These are phyloP conservation scores for Pantala flavescens DNA, from an alignment of 1,140 invertebrate genomes.

Conservation along the genomic window DNA sequence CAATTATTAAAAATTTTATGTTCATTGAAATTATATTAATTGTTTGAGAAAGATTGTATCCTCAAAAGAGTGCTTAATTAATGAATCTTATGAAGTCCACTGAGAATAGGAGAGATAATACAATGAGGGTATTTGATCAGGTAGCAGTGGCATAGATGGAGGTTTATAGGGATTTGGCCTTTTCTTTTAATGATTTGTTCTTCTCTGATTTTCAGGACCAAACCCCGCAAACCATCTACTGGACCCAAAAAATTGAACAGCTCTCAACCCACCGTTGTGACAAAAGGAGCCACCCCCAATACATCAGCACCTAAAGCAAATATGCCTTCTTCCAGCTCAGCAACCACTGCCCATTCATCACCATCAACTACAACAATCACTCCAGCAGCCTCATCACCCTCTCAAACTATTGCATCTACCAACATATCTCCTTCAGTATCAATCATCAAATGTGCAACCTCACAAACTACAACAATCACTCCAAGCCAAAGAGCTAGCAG, in stretches of 20 bases:
- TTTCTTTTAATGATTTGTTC: too few relatives aligned
- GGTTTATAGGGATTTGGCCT: too few relatives aligned
- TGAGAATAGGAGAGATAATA: too few relatives aligned
- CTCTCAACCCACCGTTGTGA: background rate
- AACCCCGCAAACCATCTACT: background rate
- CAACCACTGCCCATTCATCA: background rate
- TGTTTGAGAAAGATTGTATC: too few relatives aligned
- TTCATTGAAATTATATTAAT: too few relatives aligned
- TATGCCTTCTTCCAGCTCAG: background rate
- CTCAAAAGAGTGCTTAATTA: too few relatives aligned
- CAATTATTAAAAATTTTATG: too few relatives aligned
- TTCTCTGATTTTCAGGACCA: background rate
- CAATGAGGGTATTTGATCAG: too few relatives aligned
- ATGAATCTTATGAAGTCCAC: too few relatives aligned
- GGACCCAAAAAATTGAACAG: background rate
- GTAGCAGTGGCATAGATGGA: too few relatives aligned
- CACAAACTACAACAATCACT: background rate
- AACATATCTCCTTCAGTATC: background rate
- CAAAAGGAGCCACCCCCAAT: background rate
- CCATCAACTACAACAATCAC: background rate
- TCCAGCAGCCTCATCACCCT: background rate
- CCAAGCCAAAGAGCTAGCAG: background rate
- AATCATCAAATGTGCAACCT: background rate
- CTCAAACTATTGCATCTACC: background rate
- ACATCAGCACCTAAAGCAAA: background rate